Percentiles rank a stretch among this genome's conserved stretches.
phyloP scores from a whole-genome alignment of 2,888 invertebrate species.

The Drosophila setosimentum region DNA sequence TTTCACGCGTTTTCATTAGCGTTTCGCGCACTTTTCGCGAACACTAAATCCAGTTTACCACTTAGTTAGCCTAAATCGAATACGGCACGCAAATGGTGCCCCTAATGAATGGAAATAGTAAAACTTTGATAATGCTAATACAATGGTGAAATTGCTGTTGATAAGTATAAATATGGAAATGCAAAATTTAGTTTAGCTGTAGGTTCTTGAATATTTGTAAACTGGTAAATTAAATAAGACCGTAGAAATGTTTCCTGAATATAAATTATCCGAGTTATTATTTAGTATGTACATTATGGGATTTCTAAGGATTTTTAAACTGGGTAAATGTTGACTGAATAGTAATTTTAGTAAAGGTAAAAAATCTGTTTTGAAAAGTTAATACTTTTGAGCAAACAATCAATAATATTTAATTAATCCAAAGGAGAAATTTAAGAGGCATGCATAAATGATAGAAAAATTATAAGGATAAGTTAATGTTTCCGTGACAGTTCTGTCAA shows the following conservation, averaged over 20 bases:
- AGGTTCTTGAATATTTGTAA: not conserved
- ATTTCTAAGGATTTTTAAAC: not conserved
- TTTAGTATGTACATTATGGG: not conserved
- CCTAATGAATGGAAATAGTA: constrained; percentile 62
- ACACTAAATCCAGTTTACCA: constrained; percentile 51
- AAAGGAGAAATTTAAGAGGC: not conserved
- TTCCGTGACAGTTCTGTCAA: not conserved
- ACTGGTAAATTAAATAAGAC: not conserved
- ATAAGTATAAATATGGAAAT: not conserved
- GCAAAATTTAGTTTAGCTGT: not conserved
- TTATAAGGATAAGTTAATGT: not conserved
- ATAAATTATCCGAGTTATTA: not conserved
- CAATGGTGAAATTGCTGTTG: constrained; percentile 19
- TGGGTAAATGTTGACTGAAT: not conserved
- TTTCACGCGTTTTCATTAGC: constrained; percentile 64
- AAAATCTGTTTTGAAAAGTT: not conserved
- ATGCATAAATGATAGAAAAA: not conserved
- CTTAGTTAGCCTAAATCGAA: constrained; percentile 76
- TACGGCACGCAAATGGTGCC: constrained; percentile 63
- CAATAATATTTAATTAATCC: not conserved
- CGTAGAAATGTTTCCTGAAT: not conserved
- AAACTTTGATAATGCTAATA: constrained; percentile 31
- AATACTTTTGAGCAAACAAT: not conserved
- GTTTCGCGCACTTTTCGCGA: constrained; percentile 54
- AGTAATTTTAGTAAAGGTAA: not conserved